Percentiles rank a stretch among this genome's conserved stretches.
Evolutionary conservation across 2,113 vertebrate species (phyloP).

Genomic region (Mus musculus): GRCm39 chr1:146516501-146517000

Average conservation of each 20-base stretch:
- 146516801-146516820: background rate
- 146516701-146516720: background rate
- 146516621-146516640: background rate
- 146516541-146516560: background rate
- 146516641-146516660: background rate
- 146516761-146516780: background rate
- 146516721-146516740: too few species aligned
- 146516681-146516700: background rate
- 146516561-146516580: background rate
- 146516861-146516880: background rate
- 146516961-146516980: background rate
- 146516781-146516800: background rate
- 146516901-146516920: background rate
- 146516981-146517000: background rate
- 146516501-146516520: background rate
- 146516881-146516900: accelerated
- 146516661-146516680: background rate
- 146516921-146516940: background rate
- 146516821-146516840: background rate
- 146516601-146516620: background rate
- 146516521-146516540: background rate
- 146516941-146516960: background rate
- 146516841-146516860: background rate
- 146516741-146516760: background rate
- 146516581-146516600: background rate